phyloP scores from a whole-genome alignment of 2,888 invertebrate species.

The Macropis europaea region DNA sequence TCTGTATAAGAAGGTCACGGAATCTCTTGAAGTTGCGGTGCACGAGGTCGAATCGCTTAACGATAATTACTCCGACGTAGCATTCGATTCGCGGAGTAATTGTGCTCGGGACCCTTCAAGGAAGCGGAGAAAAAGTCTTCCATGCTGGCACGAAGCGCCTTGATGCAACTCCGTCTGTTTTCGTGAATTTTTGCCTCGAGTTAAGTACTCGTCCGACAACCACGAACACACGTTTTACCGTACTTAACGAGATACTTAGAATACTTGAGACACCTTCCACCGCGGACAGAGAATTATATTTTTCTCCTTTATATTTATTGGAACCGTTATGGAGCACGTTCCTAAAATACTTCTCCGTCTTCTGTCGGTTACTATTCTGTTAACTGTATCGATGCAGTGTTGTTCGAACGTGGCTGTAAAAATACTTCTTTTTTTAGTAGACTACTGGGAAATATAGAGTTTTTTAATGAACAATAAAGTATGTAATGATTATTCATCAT shows the following conservation, averaged over 20 bases:
- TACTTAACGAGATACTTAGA: neutral
- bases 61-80: conserved; percentile 47
- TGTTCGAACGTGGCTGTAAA: no score
- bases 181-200: neutral
- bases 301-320: no score
- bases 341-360: no score
- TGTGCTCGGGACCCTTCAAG: conserved; percentile 30
- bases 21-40: conserved; percentile 21
- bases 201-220: no score
- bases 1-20: conserved; percentile 48
- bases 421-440: no score
- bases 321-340: no score
- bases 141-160: conserved; percentile 18
- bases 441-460: no score
- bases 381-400: no score
- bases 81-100: conserved; percentile 47
- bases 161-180: neutral
- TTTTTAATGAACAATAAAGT: no score
- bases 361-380: no score
- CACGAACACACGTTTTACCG: neutral
- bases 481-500: no score
- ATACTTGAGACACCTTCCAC: neutral
- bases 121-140: conserved; percentile 14
- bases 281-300: neutral
- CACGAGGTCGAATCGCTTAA: conserved; percentile 50